Evolutionary conservation across 2,113 vertebrate genomes (phyloP), one percentile per base, ranked within the genome.

Genomic region (Notechis scutatus): DNA sequence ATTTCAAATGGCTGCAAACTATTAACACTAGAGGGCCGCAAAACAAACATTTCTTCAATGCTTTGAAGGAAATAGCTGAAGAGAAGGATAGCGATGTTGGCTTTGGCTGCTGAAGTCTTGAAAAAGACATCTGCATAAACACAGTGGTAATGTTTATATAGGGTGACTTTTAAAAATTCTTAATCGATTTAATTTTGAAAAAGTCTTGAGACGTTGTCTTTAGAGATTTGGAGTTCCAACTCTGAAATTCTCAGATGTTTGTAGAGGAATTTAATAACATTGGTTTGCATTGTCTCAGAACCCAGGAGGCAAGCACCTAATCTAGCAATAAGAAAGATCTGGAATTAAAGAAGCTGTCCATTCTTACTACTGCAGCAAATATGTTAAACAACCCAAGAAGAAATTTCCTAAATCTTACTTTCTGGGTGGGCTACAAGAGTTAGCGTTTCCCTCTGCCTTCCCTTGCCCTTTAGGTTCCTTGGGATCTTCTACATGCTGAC

Each of bases 21-120:
- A 7, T 39, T 0, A 1, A 54, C 98, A 95, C 97, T 87, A 96
- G 97, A 92, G 61, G 97, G 96, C 94, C 94, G 96, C 96, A 96
- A 95, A 97, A 97, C 94, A 96, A 96, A 92, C 8, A 52, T 95
- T 42, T 93, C 47, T 8, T 91, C 0, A 4, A 23, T 57, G 24
- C 0, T 1, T 5, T 2, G 0, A 0, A 0, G 3, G 57, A 34
- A 50, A 24, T 2, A 0, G 0, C 10, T 11, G n/a, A 47, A 92
- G 91, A 92, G 12, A 4, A 9, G 0, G 85, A 91, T 93, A 91
- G 26, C 10, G 24, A 61, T 61, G 9, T 61, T 42, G 92, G 91
- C 90, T 59, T 0, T 0, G 54, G 85, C n/a, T 57, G 23, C 0
- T 54, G 92, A 96, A 87, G n/a, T 0, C 5, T n/a, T 47, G 39